These are phyloP conservation scores for Anolis sagrei DNA, from an alignment of 2,113 vertebrate genomes.

Conservation along the genomic window DNA sequence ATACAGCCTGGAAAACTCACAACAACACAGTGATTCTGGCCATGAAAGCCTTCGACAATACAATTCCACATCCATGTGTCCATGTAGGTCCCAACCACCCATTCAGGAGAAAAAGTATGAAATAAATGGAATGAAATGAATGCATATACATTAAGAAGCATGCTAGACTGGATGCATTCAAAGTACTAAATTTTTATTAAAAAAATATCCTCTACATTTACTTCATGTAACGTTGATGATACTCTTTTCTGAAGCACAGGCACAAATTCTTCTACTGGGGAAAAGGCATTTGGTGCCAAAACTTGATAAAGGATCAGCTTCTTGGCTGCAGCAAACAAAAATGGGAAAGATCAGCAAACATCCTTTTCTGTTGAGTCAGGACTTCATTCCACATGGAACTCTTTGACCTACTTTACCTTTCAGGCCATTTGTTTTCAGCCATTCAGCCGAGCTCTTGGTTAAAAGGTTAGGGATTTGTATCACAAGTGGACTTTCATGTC, in stretches of 20 bases:
- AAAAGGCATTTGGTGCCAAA: conserved; percentile 81
- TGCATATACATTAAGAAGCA: too few species aligned
- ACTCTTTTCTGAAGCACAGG: conserved; percentile 84
- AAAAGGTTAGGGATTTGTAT: conserved; percentile 71
- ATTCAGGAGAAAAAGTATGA: too few species aligned
- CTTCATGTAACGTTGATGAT: conserved; percentile 80
- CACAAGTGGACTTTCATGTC: conserved; percentile 68
- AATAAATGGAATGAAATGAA: too few species aligned
- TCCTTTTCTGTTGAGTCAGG: neutral
- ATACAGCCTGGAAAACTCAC: too few species aligned
- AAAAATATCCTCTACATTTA: conserved; percentile 59
- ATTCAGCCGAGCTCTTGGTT: conserved; percentile 78
- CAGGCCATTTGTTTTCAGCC: conserved; percentile 80
- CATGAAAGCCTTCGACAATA: too few species aligned
- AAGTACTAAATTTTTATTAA: too few species aligned
- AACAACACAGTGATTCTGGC: too few species aligned
- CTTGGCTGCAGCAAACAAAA: conserved; percentile 72
- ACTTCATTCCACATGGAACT: neutral
- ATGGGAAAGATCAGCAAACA: conserved; percentile 17
- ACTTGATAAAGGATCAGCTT: conserved; percentile 84
- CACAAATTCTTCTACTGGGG: conserved; percentile 79
- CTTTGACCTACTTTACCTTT: conserved; percentile 74
- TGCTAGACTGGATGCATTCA: too few species aligned
- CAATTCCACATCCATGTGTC: too few species aligned
- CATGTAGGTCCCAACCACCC: too few species aligned